phyloP scores from a whole-genome alignment of 1,140 invertebrate species.

The Protaetia brevitarsis region DNA sequence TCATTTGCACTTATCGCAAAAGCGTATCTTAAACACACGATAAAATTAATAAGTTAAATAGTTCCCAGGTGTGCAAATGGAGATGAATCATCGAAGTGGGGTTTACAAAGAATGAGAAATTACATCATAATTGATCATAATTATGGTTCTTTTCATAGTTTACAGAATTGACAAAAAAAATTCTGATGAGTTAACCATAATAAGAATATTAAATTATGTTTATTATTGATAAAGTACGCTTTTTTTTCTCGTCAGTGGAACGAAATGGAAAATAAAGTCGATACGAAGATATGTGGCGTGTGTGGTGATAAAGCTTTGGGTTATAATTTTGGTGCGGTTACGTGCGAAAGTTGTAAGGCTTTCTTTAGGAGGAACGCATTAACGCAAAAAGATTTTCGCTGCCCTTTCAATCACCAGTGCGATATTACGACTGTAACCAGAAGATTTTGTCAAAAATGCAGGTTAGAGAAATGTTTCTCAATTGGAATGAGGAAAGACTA shows the following conservation, averaged over 20 bases:
- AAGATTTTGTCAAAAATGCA: slow-evolving; percentile 94
- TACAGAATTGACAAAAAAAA: not conserved
- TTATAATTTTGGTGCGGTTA: slow-evolving; percentile 98
- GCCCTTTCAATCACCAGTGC: slow-evolving; percentile 91
- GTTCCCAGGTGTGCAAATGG: too few species aligned
- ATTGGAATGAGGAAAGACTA: slow-evolving; percentile 97
- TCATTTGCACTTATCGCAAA: too few species aligned
- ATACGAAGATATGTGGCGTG: slow-evolving; percentile 68
- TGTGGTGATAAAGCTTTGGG: slow-evolving; percentile 91
- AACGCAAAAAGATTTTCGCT: slow-evolving; percentile 91
- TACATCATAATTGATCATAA: too few species aligned
- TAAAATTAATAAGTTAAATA: too few species aligned
- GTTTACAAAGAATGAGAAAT: too few species aligned
- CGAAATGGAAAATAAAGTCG: slow-evolving; percentile 19
- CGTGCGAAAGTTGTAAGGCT: slow-evolving; percentile 98
- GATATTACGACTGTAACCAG: slow-evolving; percentile 89
- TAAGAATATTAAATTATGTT: slow-evolving; percentile 1
- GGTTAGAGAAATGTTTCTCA: slow-evolving; percentile 88
- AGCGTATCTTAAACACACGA: too few species aligned
- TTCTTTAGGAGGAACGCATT: slow-evolving; percentile 95
- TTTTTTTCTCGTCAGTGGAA: not conserved
- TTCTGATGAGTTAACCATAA: not conserved
- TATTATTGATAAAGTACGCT: not conserved
- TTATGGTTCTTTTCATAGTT: too few species aligned
- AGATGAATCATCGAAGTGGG: too few species aligned